These are phyloP conservation scores for Morpho deidamia DNA, from an alignment of 2,888 invertebrate genomes.

Conservation along the genomic window DNA sequence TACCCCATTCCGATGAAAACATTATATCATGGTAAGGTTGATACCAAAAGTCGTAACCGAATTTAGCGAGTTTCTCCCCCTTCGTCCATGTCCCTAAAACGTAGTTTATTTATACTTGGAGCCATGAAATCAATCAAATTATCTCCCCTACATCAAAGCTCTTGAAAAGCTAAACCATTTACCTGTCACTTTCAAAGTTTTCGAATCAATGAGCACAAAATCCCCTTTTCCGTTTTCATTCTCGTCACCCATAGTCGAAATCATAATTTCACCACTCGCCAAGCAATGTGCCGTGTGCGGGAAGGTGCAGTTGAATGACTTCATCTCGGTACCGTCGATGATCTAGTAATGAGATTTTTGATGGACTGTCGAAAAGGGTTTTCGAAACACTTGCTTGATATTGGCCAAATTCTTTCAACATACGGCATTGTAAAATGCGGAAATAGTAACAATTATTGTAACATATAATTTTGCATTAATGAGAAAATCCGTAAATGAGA, in stretches of 20 bases:
- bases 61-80: constrained; percentile 81
- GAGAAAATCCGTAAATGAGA: no score
- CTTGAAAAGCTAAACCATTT: constrained; percentile 31
- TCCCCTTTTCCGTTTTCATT: constrained; percentile 92
- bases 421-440: neutral
- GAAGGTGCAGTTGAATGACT: constrained; percentile 86
- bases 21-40: constrained; percentile 95
- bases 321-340: constrained; percentile 89
- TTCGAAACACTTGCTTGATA: constrained; percentile 7
- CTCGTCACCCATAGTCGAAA: constrained; percentile 94
- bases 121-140: constrained; percentile 10
- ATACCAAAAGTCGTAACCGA: constrained; percentile 98
- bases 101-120: constrained; percentile 4
- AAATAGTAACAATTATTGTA: neutral
- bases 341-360: constrained; percentile 79
- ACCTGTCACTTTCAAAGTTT: constrained; percentile 87
- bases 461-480: no score
- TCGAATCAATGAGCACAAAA: constrained; percentile 91
- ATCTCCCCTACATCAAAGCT: constrained; percentile 27
- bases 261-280: constrained; percentile 95
- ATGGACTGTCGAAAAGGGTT: constrained; percentile 43
- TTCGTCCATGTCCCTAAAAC: constrained; percentile 85
- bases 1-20: constrained; percentile 95
- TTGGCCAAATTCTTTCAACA: constrained; percentile 3
- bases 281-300: constrained; percentile 97